phyloP scores from a whole-genome alignment of 2,888 invertebrate species.

The Drosophila neotestacea region DNA sequence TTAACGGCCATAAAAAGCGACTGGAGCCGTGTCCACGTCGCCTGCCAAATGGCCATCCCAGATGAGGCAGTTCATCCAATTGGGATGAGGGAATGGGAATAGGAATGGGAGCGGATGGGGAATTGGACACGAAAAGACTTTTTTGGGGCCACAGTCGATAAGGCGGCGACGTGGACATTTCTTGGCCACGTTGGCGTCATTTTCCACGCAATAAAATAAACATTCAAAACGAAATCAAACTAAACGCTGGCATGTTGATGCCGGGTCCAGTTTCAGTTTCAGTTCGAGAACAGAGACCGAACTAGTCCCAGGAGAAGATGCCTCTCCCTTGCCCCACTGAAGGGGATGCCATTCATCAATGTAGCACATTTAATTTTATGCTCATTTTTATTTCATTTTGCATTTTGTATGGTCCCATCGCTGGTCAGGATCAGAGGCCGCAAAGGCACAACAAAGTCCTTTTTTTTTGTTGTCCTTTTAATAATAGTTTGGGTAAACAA shows the following conservation, averaged over 20 bases:
- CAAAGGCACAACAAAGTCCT: conserved; percentile 35
- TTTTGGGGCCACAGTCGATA: conserved; percentile 37
- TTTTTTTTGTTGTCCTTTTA: conserved; percentile 3
- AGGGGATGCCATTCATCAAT: conserved; percentile 71
- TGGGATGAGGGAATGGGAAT: conserved; percentile 13
- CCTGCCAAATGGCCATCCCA: conserved; percentile 55
- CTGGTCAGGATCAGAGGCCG: conserved; percentile 55
- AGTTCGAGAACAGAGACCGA: neutral
- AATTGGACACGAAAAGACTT: conserved; percentile 3
- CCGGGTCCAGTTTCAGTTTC: conserved; percentile 6
- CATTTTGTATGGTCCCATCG: conserved; percentile 47
- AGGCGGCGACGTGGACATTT: conserved; percentile 70
- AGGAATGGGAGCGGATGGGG: neutral
- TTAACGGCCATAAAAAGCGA: conserved; percentile 78
- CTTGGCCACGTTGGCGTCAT: conserved; percentile 84
- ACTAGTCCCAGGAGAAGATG: conserved; percentile 16
- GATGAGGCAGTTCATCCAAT: conserved; percentile 37
- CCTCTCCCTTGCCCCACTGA: neutral
- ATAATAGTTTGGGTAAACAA: conserved; percentile 79
- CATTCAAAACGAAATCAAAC: conserved; percentile 83
- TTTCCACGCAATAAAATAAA: conserved; percentile 84
- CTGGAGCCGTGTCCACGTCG: conserved; percentile 74
- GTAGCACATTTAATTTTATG: conserved; percentile 83
- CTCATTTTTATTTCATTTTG: conserved; percentile 78
- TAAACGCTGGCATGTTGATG: conserved; percentile 75